phyloP scores from a whole-genome alignment of 2,888 invertebrate species.

The Cerastoderma edule region DNA sequence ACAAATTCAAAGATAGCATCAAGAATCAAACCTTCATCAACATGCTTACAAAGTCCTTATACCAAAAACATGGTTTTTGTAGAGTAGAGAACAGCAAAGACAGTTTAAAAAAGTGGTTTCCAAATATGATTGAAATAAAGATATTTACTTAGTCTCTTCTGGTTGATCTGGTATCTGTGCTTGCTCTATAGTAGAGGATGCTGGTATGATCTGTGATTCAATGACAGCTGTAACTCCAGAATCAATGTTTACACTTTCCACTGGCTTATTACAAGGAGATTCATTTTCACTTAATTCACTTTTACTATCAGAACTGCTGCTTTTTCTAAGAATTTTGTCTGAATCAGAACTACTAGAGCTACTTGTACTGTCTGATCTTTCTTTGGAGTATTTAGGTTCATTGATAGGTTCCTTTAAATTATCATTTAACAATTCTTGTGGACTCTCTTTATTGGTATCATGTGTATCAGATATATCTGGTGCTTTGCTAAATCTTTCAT shows the following conservation, averaged over 20 bases:
- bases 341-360: constrained; percentile 28
- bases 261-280: not conserved
- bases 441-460: not conserved
- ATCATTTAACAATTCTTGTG: not conserved
- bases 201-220: not conserved
- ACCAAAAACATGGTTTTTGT: too few species aligned
- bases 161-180: not conserved
- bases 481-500: not conserved
- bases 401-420: not conserved
- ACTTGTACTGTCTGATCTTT: not conserved
- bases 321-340: not conserved
- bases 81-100: too few species aligned
- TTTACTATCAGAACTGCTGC: not conserved
- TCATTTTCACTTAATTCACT: not conserved
- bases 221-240: not conserved
- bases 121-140: too few species aligned
- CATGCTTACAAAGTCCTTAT: too few species aligned
- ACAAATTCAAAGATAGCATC: too few species aligned
- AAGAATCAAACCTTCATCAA: too few species aligned
- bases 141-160: not conserved
- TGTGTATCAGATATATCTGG: constrained; percentile 1
- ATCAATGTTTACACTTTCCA: not conserved
- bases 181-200: not conserved
- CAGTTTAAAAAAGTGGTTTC: too few species aligned
- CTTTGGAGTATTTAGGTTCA: not conserved